Conservation (phyloP, 2,113 vertebrate species). For the Ochotona curzoniae region DNA sequence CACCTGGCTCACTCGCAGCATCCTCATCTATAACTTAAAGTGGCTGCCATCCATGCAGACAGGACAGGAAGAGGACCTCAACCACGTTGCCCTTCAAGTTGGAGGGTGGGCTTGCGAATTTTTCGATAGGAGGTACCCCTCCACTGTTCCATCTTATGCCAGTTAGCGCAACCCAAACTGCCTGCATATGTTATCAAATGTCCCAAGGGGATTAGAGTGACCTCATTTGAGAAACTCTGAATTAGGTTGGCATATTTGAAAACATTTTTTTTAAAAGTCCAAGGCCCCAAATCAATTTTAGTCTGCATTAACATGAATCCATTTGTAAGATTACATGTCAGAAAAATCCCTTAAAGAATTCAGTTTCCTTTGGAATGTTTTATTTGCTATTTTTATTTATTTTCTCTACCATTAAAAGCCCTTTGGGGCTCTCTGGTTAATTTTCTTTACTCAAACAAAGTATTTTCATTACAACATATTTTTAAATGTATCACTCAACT, state of each 20-base stretch:
- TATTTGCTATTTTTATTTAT: constrained; percentile 69
- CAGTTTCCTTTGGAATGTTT: constrained; percentile 71
- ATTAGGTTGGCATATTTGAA: constrained; percentile 43
- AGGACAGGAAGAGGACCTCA: not conserved
- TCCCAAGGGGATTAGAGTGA: not conserved
- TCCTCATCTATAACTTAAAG: not conserved
- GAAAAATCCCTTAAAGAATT: constrained; percentile 56
- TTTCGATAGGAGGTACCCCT: not conserved
- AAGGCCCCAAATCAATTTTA: constrained; percentile 42
- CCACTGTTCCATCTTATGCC: not conserved
- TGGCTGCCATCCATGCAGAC: not conserved
- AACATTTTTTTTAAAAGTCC: constrained; percentile 51
- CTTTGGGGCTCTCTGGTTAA: constrained; percentile 45
- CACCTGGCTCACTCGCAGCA: not conserved
- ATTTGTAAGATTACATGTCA: constrained; percentile 51
- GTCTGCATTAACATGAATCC: constrained; percentile 50
- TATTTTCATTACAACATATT: constrained; percentile 67
- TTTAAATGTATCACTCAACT: constrained; percentile 64
- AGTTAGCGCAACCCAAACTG: not conserved
- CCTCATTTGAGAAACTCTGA: constrained; percentile 52
- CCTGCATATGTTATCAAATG: not conserved
- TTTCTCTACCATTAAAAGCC: constrained; percentile 59
- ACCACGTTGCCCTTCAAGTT: not conserved
- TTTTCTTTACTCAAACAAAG: constrained; percentile 68
- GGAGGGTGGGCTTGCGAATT: not conserved